Conservation (phyloP, 2,888 invertebrate genomes). For the Cheiracanthium punctorium region DNA sequence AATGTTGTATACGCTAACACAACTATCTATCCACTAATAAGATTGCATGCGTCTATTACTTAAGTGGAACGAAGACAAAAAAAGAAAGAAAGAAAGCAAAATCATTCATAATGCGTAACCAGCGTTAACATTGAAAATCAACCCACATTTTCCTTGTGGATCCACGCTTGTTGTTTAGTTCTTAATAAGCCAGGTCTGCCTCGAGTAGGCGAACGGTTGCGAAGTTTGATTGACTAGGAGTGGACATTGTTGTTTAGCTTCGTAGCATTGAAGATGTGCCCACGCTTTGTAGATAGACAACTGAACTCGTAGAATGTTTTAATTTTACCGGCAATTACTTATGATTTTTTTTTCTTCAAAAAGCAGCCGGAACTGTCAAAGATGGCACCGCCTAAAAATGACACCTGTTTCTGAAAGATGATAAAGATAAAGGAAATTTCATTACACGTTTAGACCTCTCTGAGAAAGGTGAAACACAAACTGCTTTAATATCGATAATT, state of each 20-base stretch:
- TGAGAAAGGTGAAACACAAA: no score
- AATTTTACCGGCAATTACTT: not conserved
- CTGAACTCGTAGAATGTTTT: not conserved
- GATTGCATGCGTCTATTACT: no score
- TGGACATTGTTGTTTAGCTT: constrained; percentile 18
- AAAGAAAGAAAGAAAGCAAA: no score
- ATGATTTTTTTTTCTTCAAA: not conserved
- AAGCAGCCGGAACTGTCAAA: not conserved
- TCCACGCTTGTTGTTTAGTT: not conserved
- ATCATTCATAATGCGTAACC: not conserved
- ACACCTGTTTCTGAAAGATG: no score
- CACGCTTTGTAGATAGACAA: constrained; percentile 17
- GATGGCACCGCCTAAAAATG: not conserved
- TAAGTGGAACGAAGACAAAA: no score
- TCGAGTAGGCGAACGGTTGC: constrained; percentile 36
- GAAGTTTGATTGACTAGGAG: constrained; percentile 28
- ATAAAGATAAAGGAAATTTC: no score
- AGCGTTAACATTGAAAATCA: not conserved
- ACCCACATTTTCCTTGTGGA: not conserved
- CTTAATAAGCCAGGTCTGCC: not conserved
- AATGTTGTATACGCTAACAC: no score
- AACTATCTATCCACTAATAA: no score
- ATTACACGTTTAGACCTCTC: no score
- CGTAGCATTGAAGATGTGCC: constrained; percentile 11
- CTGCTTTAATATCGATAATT: no score